A percentile compares a stretch with the other conserved stretches of the same genome.
Conservation (phyloP, 2,888 invertebrate species). For the Meteorus colon region DNA sequence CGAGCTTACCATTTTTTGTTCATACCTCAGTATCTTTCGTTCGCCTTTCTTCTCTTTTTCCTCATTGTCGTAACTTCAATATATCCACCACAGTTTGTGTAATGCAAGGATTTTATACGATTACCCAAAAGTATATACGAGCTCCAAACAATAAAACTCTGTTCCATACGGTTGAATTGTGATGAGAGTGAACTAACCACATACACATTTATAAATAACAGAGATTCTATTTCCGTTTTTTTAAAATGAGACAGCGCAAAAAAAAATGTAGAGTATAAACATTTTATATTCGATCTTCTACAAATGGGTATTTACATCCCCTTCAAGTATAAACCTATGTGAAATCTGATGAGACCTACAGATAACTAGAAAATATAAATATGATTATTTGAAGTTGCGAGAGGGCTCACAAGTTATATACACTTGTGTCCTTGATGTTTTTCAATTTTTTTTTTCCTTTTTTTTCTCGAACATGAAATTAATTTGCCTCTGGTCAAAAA, state of each 20-base stretch:
- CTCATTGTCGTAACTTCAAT: background rate
- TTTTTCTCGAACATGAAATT: background rate
- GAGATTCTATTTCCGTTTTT: constrained; percentile 8
- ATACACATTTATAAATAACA: background rate
- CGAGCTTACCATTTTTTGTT: background rate
- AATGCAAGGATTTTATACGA: background rate
- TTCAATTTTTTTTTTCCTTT: background rate
- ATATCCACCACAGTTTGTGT: background rate
- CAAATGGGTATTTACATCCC: background rate
- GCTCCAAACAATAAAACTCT: background rate
- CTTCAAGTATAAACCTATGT: background rate
- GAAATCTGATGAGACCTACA: background rate
- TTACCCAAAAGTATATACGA: background rate
- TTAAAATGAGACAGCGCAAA: background rate
- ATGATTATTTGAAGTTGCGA: background rate
- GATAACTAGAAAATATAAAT: background rate
- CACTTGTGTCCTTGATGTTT: background rate
- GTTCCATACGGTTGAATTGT: background rate
- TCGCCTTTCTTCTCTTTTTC: background rate
- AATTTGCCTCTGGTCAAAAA: background rate
- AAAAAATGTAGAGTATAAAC: background rate
- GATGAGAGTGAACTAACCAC: background rate
- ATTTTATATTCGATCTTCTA: background rate
- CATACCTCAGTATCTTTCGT: background rate
- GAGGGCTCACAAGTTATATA: background rate